These are phyloP conservation scores for Morus bassanus DNA, from an alignment of 2,797 vertebrate genomes.

Conservation along the genomic window DNA sequence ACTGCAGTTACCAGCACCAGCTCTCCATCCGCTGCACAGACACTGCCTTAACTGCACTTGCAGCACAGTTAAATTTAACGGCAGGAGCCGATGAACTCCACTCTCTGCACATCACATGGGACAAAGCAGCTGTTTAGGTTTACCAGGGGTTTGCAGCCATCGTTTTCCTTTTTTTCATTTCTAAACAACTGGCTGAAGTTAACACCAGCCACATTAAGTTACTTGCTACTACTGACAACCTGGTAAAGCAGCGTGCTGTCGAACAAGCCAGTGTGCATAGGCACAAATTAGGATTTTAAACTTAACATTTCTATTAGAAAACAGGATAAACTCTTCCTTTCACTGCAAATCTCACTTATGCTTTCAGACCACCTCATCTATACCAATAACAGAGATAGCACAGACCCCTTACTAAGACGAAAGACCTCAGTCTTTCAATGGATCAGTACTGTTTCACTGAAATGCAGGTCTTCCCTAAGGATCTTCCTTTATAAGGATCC, in stretches of 20 bases:
- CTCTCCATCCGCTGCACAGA: background rate
- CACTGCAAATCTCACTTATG: background rate
- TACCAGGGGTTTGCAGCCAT: background rate
- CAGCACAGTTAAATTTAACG: background rate
- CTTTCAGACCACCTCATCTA: background rate
- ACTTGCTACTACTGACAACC: background rate
- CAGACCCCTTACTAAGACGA: background rate
- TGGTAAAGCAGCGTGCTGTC: background rate
- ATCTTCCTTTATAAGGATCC: background rate
- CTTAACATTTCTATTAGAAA: background rate
- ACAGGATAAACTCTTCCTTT: background rate
- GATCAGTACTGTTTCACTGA: background rate
- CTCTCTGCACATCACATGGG: accelerated
- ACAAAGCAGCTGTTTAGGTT: background rate
- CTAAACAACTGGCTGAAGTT: background rate
- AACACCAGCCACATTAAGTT: background rate
- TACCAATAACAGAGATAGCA: background rate
- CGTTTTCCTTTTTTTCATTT: background rate
- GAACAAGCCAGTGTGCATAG: accelerated
- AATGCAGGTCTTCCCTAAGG: background rate
- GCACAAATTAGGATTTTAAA: background rate
- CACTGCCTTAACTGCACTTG: too few relatives aligned
- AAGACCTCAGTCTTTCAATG: background rate
- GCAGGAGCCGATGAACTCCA: background rate
- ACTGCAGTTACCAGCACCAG: background rate